Conservation (phyloP, 1,140 invertebrate species). For the Drosophila simulans region DNA sequence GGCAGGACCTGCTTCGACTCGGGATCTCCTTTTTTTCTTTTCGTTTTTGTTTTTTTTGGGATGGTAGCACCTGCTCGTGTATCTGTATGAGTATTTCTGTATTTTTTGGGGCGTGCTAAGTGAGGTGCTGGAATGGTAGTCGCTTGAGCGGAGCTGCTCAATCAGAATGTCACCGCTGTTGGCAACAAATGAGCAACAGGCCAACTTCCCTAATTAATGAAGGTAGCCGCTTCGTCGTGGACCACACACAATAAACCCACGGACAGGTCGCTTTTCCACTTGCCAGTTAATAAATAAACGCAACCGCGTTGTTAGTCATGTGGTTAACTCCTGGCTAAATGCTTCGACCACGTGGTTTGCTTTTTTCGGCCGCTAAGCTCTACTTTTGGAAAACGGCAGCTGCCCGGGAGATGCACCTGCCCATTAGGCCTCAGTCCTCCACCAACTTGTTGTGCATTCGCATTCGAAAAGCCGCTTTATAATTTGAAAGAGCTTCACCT, state of each 20-base stretch:
- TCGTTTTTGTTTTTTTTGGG: constrained; percentile 1
- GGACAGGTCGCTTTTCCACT: constrained; percentile 24
- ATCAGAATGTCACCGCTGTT: constrained; percentile 70
- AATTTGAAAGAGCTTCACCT: constrained; percentile 62
- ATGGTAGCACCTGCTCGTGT: constrained; percentile 56
- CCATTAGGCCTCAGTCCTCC: constrained; percentile 62
- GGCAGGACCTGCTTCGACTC: constrained; percentile 54
- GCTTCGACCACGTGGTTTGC: constrained; percentile 34
- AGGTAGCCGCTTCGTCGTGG: constrained; percentile 56
- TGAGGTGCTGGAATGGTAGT: constrained; percentile 47
- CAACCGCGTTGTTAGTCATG: constrained; percentile 35
- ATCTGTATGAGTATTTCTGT: neutral
- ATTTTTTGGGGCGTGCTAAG: constrained; percentile 56
- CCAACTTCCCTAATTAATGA: constrained; percentile 64
- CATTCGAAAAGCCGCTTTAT: constrained; percentile 66
- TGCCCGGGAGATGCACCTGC: constrained; percentile 41
- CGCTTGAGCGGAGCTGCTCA: constrained; percentile 50
- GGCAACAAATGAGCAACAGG: constrained; percentile 65
- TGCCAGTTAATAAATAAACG: constrained; percentile 14
- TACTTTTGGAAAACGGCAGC: constrained; percentile 18
- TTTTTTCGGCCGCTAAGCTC: constrained; percentile 19
- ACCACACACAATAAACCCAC: constrained; percentile 52
- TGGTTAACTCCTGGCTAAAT: constrained; percentile 42
- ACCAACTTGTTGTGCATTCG: constrained; percentile 28
- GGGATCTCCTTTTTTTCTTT: constrained; percentile 18